Evolutionary conservation across 2,888 invertebrate species (phyloP), one percentile per base, ranked within the genome.

Genomic region (Adelognathus sp.): DNA sequence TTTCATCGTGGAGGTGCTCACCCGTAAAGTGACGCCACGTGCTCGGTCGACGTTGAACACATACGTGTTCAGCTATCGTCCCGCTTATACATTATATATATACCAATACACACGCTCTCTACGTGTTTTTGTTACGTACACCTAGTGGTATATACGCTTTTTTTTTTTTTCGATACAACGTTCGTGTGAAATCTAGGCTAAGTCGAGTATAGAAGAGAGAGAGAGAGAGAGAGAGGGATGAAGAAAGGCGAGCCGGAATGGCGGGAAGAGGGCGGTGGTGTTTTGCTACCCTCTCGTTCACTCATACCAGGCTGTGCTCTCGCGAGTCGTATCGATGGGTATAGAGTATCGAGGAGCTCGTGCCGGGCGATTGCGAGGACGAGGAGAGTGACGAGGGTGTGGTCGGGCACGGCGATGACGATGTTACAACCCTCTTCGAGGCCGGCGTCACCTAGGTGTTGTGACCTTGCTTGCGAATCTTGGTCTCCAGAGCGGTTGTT

Each of bases 401-500:
- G 83, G 88, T 88, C 83, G 89, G 88, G 84, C 86, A 87, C 82
- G 87, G 85, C 80, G 89, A 86, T 72, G 87, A 88, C 71, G 88
- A 87, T 82, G 86, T 83, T 79, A 79, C 80, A 81, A 85, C 85
- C 86, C 87, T 89, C 87, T 86, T 88, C 88, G 90, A 89, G 87
- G 86, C 85, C 76, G 84, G 86, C 85, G 82, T 75, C 80, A 86
- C 89, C 90, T 90, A 90, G 89, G 90, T 90, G 72, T 88, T 89
- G 82, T 90, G 88, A 31, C 87, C 87, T 70, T 88, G 88, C 76
- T 88, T 87, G 60, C 88, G 91, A 84, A 88, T 88, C 91, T 93
- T 93, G 83, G 92, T 92, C 86, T 93, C 93, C 85, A 93, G 91
- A 60, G 92, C 88, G 54, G 85, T 86, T 56, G 88, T 88, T 66